Base-by-base conservation (phyloP, 2,888 invertebrate species). In the Gandaritis pyraliata region DNA sequence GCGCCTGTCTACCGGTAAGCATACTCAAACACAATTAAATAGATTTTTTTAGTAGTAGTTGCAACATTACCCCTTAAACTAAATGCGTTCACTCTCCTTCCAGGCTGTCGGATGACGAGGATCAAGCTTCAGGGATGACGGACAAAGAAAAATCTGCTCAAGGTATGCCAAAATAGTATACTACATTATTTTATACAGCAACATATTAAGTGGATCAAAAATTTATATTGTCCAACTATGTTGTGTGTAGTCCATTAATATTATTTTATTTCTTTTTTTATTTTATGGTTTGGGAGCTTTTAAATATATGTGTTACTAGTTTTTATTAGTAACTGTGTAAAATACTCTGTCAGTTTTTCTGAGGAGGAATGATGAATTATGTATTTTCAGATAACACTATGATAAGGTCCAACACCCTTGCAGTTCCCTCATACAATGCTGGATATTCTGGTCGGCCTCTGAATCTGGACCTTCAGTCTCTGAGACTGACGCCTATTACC, bases 81-180 rank as follows among this genome's bases (percentile, higher is more conserved):
- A n/a, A 49, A 11, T n/a, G n/a, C 15, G 33, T 18, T 18, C 0
- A 23, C 2, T 48, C 11, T 29, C n/a, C 7, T 59, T 85, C 1
- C 80, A 92, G 92, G 78, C 79, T 92, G 53, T 90, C 92, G 73
- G 90, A 92, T 83, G 92, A 92, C 82, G 91, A 92, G 77, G 90
- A 91, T 72, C 90, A 89, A 86, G 79, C 85, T 80, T 80, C 90
- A 89, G 92, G 90, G 85, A 92, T 92, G 92, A 91, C 90, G 85
- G 92, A 92, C 78, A 87, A 90, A 72, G 87, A 90, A 65, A 90
- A 89, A 81, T 81, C 86, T 78, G 88, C 84, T 71, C 77, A 85
- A 83, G 90, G 90, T 88, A 73, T 61, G 51, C 45, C 11, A 15
- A 36, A 8, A 33, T 29, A 56, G n/a, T n/a, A n/a, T n/a, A n/a